phyloP scores from a whole-genome alignment of 2,113 vertebrate genomes.

The Picathartes gymnocephalus region DNA sequence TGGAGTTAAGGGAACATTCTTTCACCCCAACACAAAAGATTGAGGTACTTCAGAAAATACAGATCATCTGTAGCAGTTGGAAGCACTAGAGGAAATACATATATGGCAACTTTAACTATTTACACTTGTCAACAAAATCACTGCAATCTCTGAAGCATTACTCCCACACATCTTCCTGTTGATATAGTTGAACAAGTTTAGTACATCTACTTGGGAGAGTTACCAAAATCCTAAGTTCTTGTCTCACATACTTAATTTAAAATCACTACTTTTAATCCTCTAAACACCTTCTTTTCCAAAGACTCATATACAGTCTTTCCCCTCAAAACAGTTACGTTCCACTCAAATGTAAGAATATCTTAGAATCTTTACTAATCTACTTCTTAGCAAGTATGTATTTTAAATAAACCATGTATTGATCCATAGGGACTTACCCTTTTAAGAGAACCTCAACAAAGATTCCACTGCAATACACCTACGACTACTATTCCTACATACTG shows the following conservation, averaged over 20 bases:
- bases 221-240: not conserved
- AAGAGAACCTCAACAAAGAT: not conserved
- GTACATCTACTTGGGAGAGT: not conserved
- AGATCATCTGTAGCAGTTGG: not conserved
- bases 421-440: not conserved
- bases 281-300: not conserved
- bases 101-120: not conserved
- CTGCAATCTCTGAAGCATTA: not conserved
- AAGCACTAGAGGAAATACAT: not conserved
- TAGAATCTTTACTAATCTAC: not conserved
- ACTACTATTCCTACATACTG: rapidly evolving
- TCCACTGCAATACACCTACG: not conserved
- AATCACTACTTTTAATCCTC: not conserved
- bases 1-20: not conserved
- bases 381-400: not conserved
- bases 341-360: not conserved
- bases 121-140: not conserved
- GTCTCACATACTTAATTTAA: not conserved
- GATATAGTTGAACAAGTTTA: not conserved
- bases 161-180: not conserved
- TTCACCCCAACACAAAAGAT: not conserved
- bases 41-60: not conserved
- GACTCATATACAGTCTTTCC: not conserved
- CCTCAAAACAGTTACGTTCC: not conserved
- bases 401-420: not conserved